phyloP scores from a whole-genome alignment of 2,797 vertebrate species.

The Erethizon dorsatum region DNA sequence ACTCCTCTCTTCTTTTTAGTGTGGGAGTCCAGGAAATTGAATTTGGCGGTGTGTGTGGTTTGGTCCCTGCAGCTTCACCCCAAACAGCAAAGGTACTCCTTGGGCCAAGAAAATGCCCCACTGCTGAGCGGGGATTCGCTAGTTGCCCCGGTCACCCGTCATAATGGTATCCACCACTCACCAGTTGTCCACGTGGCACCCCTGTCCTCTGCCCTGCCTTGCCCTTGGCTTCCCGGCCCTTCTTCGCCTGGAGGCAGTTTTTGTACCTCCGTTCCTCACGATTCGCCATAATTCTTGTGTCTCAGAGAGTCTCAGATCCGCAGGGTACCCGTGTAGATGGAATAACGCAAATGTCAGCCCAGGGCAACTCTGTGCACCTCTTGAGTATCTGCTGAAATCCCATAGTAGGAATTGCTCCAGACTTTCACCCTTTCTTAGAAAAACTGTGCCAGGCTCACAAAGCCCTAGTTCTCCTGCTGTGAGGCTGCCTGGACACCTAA shows the following conservation, averaged over 20 bases:
- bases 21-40: background rate
- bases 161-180: background rate
- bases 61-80: background rate
- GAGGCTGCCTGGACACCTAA: background rate
- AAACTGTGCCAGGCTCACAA: background rate
- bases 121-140: background rate
- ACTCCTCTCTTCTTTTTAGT: accelerated
- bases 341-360: accelerated
- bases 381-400: background rate
- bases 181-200: background rate
- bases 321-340: accelerated
- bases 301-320: background rate
- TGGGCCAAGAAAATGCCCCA: background rate
- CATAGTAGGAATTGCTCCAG: background rate
- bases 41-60: background rate
- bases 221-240: background rate
- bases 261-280: accelerated
- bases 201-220: background rate
- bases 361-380: accelerated
- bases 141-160: accelerated
- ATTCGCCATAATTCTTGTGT: background rate
- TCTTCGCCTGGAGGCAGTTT: background rate
- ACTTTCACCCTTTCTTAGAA: background rate
- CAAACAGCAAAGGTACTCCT: background rate
- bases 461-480: background rate